A percentile compares a stretch with the other conserved stretches of the same genome.
These are phyloP conservation scores for Drosophila acutilabella DNA, from an alignment of 2,888 invertebrate species.

Conservation along the genomic window DNA sequence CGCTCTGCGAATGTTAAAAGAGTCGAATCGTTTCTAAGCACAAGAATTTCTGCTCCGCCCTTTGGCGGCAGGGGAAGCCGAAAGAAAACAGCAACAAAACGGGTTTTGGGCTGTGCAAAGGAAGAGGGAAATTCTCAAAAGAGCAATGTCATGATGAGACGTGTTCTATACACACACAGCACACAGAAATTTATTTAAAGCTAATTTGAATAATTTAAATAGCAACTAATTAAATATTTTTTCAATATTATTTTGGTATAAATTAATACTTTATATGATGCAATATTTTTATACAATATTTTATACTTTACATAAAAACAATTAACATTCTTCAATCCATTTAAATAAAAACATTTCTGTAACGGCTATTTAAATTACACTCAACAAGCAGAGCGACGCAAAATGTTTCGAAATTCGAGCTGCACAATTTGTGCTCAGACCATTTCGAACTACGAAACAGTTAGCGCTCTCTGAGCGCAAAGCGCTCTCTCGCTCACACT, in stretches of 20 bases:
- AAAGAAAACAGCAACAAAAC: slow-evolving; percentile 35
- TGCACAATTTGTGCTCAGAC: neutral
- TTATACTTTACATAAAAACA: neutral
- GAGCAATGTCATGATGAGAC: neutral
- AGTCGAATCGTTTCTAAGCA: slow-evolving; percentile 41
- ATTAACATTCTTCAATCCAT: neutral
- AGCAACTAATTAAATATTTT: neutral
- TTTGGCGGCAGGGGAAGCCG: slow-evolving; percentile 15
- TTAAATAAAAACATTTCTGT: neutral
- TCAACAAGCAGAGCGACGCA: neutral
- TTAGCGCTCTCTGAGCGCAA: slow-evolving; percentile 6
- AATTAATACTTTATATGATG: neutral
- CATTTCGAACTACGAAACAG: neutral
- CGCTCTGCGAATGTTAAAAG: slow-evolving; percentile 33
- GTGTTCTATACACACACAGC: too few relatives aligned
- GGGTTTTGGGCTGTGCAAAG: slow-evolving; percentile 33
- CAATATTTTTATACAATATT: neutral
- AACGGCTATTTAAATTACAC: slow-evolving; percentile 6
- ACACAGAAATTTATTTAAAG: too few relatives aligned
- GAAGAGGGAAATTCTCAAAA: slow-evolving; percentile 7
- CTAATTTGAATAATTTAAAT: neutral
- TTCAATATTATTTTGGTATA: neutral
- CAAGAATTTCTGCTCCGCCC: slow-evolving; percentile 63
- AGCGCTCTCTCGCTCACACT: slow-evolving; percentile 12
- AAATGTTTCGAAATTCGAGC: slow-evolving; percentile 13